Evolutionary conservation across 1,140 invertebrate species (phyloP).

Genomic region (Anastatus disparis): DNA sequence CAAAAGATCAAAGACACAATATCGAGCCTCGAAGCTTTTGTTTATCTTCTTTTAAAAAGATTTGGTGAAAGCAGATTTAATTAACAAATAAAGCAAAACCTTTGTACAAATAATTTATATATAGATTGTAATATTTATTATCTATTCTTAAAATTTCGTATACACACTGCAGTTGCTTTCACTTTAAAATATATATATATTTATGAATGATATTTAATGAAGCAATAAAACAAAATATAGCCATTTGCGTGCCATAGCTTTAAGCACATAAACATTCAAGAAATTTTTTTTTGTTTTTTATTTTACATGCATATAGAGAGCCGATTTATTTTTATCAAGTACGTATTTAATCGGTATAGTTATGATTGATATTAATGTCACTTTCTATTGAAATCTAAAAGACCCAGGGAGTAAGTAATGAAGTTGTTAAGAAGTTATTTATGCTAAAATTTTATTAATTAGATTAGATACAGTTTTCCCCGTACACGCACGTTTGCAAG

Average conservation of each 20-base stretch:
- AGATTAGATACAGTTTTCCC: too few species aligned
- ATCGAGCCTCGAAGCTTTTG: too few species aligned
- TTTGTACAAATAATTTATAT: background rate
- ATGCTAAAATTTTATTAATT: too few species aligned
- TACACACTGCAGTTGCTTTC: too few species aligned
- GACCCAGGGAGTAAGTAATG: too few species aligned
- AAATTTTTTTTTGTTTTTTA: too few species aligned
- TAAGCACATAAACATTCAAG: background rate
- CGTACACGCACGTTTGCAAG: background rate
- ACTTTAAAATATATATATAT: background rate
- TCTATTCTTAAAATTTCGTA: slow-evolving; percentile 1
- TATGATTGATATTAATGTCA: background rate
- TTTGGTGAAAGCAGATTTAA: slow-evolving; percentile 22
- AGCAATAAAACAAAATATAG: slow-evolving; percentile 12
- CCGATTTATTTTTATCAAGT: background rate
- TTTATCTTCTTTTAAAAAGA: too few species aligned
- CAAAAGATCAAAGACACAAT: too few species aligned
- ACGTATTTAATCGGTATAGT: background rate
- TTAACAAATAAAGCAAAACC: slow-evolving; percentile 9
- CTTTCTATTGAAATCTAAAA: slow-evolving; percentile 1
- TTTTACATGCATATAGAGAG: background rate
- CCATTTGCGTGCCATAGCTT: background rate
- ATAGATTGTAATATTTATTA: background rate
- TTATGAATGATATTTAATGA: too few species aligned
- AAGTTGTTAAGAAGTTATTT: too few species aligned